A percentile compares a stretch with the other conserved stretches of the same genome.
phyloP scores from a whole-genome alignment of 2,797 vertebrate species.

The Scolopax bukidnonensis region DNA sequence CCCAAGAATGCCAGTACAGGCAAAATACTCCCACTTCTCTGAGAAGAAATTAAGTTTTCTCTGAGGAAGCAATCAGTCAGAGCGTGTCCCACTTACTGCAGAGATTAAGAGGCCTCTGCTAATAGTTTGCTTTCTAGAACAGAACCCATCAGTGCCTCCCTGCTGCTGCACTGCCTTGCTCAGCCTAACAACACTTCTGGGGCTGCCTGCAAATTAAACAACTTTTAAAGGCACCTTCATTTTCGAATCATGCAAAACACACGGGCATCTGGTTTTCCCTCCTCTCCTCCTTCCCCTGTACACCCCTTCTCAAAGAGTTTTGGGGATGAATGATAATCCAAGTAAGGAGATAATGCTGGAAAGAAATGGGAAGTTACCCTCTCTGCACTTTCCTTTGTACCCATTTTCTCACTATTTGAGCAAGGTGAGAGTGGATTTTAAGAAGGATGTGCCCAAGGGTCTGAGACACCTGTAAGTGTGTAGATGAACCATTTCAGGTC shows the following conservation, averaged over 20 bases:
- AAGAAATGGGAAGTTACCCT: neutral
- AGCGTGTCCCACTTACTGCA: neutral
- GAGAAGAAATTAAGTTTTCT: conserved; percentile 38
- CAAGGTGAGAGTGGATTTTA: neutral
- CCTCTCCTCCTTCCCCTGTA: neutral
- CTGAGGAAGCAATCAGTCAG: conserved; percentile 27
- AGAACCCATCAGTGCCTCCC: neutral
- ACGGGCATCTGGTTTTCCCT: neutral
- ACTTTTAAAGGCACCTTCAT: neutral
- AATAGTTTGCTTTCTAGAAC: conserved; percentile 21
- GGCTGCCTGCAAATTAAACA: neutral
- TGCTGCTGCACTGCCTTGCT: neutral
- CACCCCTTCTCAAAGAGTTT: neutral
- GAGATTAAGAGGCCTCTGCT: conserved; percentile 27
- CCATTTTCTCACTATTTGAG: neutral
- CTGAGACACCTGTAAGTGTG: neutral
- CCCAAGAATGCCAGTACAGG: conserved; percentile 3
- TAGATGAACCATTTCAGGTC: neutral
- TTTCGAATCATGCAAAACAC: neutral
- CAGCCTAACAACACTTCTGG: neutral
- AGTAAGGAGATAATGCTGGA: neutral
- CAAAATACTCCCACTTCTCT: neutral
- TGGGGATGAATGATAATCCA: neutral
- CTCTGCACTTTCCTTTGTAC: neutral
- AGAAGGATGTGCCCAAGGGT: neutral